Evolutionary conservation across 2,888 invertebrate genomes (phyloP).

Genomic region (Pharmacophagus antenor): DNA sequence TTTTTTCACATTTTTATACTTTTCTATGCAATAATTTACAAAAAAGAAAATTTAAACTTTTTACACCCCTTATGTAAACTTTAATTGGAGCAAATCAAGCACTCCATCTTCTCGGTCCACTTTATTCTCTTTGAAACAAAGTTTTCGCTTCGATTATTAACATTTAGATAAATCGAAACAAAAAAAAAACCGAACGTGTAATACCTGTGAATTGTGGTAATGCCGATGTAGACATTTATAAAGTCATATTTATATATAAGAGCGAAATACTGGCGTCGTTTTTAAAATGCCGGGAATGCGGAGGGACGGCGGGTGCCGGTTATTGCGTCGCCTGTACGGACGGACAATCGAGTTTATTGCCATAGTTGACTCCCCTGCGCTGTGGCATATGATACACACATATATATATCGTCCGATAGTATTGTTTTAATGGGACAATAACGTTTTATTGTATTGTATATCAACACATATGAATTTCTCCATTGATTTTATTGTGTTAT

Average conservation of each 20-base stretch:
- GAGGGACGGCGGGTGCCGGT: conserved; percentile 21
- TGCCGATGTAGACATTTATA: background rate
- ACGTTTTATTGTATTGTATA: conserved; percentile 23
- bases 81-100: no score
- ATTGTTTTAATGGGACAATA: conserved; percentile 27
- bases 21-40: no score
- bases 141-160: no score
- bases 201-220: background rate
- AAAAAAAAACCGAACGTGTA: background rate
- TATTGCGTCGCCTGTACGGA: conserved; percentile 29
- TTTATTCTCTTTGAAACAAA: no score
- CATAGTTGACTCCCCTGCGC: conserved; percentile 27
- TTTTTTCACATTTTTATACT: no score
- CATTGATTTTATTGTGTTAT: no score
- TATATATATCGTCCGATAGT: conserved; percentile 28
- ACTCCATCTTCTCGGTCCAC: no score
- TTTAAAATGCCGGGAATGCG: conserved; percentile 15
- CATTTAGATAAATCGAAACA: background rate
- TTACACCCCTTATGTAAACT: no score
- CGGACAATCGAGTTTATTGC: conserved; percentile 31
- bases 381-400: conserved; percentile 22
- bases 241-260: conserved; percentile 7
- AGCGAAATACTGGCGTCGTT: conserved; percentile 20
- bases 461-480: conserved; percentile 11
- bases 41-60: no score